Evolutionary conservation across 2,113 vertebrate genomes (phyloP).

Genomic region (Gallinago media): DNA sequence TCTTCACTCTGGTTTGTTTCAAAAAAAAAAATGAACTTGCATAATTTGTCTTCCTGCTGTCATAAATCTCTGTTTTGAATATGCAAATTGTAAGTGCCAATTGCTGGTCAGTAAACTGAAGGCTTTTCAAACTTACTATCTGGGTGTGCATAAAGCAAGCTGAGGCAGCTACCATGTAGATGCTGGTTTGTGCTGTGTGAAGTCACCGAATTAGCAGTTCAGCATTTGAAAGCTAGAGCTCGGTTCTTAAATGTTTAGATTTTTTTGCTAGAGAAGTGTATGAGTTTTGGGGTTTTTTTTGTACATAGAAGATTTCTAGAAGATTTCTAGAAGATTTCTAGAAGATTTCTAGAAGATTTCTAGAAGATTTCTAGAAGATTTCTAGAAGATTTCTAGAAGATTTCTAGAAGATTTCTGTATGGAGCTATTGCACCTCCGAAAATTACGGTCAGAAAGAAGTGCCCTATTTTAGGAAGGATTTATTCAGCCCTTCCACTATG

Average conservation of each 20-base stretch:
- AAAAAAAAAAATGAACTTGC: neutral
- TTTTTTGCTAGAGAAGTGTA: neutral
- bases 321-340: too few relatives aligned
- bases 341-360: too few relatives aligned
- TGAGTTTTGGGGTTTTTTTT: neutral
- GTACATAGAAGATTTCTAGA: fast-evolving
- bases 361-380: too few relatives aligned
- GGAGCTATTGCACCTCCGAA: neutral
- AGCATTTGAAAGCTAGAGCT: neutral
- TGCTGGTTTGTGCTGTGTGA: neutral
- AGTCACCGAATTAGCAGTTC: neutral
- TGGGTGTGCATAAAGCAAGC: neutral
- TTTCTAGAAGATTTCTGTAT: too few relatives aligned
- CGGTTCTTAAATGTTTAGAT: neutral
- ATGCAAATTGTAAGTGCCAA: neutral
- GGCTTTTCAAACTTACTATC: neutral
- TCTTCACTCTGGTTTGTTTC: constrained; percentile 37
- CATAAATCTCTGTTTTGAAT: neutral
- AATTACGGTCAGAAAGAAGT: neutral
- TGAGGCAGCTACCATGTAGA: neutral
- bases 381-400: too few relatives aligned
- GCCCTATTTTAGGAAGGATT: neutral
- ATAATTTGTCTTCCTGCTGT: constrained; percentile 18
- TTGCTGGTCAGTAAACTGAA: neutral
- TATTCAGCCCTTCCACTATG: neutral